A percentile compares a stretch with the other conserved stretches of the same genome.
Conservation (phyloP, 2,888 invertebrate genomes). For the Pristionchus mayeri region DNA sequence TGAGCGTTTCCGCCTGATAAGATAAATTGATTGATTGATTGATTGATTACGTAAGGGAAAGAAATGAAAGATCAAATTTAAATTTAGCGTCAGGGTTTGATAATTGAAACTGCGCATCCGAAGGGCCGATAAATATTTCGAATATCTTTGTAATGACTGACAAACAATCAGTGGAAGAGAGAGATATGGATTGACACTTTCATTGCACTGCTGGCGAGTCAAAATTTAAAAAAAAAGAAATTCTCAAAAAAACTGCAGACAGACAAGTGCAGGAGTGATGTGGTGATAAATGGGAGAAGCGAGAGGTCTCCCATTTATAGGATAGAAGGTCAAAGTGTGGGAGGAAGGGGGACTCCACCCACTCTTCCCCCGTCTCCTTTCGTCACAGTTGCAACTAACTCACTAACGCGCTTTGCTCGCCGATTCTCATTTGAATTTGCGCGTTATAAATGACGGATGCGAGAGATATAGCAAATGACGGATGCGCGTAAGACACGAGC, state of each 20-base stretch:
- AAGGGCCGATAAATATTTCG: too few relatives aligned
- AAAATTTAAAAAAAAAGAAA: neutral
- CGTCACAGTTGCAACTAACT: neutral
- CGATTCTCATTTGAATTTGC: conserved; percentile 19
- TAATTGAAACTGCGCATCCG: too few relatives aligned
- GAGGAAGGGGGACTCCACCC: neutral
- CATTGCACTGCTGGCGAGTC: neutral
- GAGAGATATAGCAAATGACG: neutral
- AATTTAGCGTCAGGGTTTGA: too few relatives aligned
- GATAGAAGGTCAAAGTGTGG: neutral
- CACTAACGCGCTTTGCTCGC: neutral
- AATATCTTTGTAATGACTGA: too few relatives aligned
- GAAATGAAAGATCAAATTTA: too few relatives aligned
- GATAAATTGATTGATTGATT: too few relatives aligned
- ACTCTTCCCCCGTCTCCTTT: neutral
- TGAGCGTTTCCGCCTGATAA: too few relatives aligned
- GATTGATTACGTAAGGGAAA: too few relatives aligned
- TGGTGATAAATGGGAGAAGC: too few relatives aligned
- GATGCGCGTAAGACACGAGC: too few relatives aligned
- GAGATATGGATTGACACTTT: too few relatives aligned
- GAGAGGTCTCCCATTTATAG: neutral
- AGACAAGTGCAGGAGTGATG: neutral
- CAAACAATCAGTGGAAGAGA: too few relatives aligned
- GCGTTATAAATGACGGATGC: neutral
- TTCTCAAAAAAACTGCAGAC: neutral